Conservation (phyloP, 2,888 invertebrate species). For the Leptopilina myrica region DNA sequence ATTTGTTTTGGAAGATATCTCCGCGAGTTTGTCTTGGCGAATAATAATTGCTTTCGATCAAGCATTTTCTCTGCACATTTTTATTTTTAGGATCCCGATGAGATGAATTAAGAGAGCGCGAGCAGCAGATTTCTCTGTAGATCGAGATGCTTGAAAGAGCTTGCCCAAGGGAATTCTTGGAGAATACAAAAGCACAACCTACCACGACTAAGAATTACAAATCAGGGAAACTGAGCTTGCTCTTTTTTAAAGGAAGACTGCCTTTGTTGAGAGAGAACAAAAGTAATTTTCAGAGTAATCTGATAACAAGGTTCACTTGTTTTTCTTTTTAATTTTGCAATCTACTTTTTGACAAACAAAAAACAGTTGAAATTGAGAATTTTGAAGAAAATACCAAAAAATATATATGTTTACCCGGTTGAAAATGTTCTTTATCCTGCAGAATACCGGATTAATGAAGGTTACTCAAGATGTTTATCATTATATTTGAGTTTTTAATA, state of each 20-base stretch:
- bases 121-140: constrained; percentile 9
- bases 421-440: too few relatives aligned
- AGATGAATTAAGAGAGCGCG: not conserved
- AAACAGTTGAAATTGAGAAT: not conserved
- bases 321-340: not conserved
- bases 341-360: constrained; percentile 1
- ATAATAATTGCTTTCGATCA: constrained; percentile 25
- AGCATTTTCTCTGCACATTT: not conserved
- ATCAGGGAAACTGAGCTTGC: constrained; percentile 14
- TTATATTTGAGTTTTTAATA: not conserved
- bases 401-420: too few relatives aligned
- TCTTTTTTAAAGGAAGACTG: constrained; percentile 8
- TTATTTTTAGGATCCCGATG: not conserved
- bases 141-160: constrained; percentile 28
- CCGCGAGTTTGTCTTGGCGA: not conserved
- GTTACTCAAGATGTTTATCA: not conserved
- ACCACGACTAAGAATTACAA: constrained; percentile 20
- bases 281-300: constrained; percentile 12
- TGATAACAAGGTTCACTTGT: not conserved
- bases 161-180: constrained; percentile 15
- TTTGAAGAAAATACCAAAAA: too few relatives aligned
- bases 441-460: not conserved
- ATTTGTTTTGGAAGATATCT: constrained; percentile 21
- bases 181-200: constrained; percentile 27
- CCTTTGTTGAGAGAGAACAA: constrained; percentile 19